A percentile compares a stretch with the other conserved stretches of the same genome.
phyloP scores from a whole-genome alignment of 2,888 invertebrate species.

The Charanyca ferruginea region DNA sequence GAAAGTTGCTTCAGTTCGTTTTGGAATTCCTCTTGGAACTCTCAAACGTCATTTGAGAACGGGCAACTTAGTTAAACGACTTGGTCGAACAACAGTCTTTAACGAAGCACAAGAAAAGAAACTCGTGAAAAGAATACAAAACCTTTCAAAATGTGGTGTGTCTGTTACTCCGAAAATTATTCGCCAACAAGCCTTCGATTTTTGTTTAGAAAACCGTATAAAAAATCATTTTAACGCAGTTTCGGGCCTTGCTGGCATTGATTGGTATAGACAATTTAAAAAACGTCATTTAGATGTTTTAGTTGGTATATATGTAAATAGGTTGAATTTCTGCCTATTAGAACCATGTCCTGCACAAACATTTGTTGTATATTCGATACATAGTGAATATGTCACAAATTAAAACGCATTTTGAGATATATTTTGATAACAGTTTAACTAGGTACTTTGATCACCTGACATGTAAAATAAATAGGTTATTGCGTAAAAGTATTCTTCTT shows the following conservation, averaged over 20 bases:
- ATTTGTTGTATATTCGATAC: no score
- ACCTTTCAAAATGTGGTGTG: neutral
- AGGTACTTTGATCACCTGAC: no score
- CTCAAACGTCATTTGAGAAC: conserved; percentile 4
- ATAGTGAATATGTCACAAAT: no score
- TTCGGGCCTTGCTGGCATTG: neutral
- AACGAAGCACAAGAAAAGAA: conserved; percentile 13
- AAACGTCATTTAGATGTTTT: conserved; percentile 1
- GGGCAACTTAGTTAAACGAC: conserved; percentile 2
- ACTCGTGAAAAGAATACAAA: neutral
- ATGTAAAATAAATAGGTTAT: no score
- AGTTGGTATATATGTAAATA: no score
- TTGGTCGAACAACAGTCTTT: neutral
- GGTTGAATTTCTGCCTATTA: no score
- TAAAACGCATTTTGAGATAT: no score
- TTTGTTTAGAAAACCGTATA: conserved; percentile 8
- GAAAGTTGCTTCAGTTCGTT: neutral
- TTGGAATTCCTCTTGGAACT: conserved; percentile 12
- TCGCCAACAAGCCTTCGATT: conserved; percentile 3
- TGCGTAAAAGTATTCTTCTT: no score
- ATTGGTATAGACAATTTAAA: conserved; percentile 11
- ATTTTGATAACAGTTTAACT: no score
- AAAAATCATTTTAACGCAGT: neutral
- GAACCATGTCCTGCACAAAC: no score
- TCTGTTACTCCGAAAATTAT: conserved; percentile 1